Evolutionary conservation across 2,113 vertebrate species (phyloP).

Genomic region (Entosphenus tridentatus): DNA sequence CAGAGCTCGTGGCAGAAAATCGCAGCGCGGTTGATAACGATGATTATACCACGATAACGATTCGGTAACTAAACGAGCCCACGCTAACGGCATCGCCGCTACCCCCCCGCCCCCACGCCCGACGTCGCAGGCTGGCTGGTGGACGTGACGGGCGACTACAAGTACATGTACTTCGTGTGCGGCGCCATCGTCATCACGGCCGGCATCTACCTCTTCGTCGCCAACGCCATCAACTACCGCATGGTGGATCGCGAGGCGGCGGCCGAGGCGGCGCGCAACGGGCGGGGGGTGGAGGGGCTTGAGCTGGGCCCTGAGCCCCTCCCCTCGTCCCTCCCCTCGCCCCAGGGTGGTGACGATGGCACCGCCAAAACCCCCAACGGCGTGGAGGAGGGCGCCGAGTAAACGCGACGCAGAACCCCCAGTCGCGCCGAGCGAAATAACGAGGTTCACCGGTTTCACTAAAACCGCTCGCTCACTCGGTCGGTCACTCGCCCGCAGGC

Average conservation of each 20-base stretch:
- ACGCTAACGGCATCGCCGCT: neutral
- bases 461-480: no score
- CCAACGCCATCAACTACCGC: conserved; percentile 76
- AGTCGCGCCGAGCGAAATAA: no score
- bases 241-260: conserved; percentile 25
- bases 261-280: no score
- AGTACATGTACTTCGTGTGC: conserved; percentile 72
- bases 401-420: no score
- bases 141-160: conserved; percentile 60
- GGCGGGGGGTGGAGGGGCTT: no score
- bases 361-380: no score
- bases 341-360: no score
- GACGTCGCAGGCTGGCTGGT: conserved; percentile 48
- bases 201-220: conserved; percentile 74
- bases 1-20: neutral
- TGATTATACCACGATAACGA: neutral
- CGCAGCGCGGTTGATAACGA: neutral
- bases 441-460: no score
- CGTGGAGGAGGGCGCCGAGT: no score
- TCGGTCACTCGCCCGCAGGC: no score
- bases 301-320: no score
- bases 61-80: neutral
- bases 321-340: no score
- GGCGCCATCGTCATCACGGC: conserved; percentile 47
- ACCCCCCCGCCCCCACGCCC: neutral